A percentile compares a stretch with the other conserved stretches of the same genome.
phyloP scores from a whole-genome alignment of 2,113 vertebrate species.

The Ginglymostoma cirratum region DNA sequence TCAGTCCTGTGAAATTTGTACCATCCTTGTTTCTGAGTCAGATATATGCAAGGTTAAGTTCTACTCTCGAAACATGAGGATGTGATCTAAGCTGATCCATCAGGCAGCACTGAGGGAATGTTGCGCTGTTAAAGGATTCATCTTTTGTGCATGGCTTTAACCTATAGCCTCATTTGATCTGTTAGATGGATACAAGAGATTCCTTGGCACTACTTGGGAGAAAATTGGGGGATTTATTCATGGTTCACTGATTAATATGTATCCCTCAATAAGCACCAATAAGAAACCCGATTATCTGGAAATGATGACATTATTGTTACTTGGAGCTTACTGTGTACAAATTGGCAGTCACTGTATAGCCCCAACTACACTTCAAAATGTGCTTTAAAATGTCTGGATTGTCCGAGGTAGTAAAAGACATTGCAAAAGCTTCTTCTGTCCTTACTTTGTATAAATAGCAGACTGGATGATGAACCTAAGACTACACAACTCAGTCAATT shows the following conservation, averaged over 20 bases:
- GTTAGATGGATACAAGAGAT: neutral
- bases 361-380: neutral
- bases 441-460: neutral
- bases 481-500: neutral
- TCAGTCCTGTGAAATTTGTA: neutral
- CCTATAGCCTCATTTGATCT: neutral
- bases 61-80: neutral
- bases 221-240: neutral
- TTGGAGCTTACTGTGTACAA: neutral
- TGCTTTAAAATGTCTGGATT: neutral
- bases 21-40: neutral
- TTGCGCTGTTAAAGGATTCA: accelerated
- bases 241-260: neutral
- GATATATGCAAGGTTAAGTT: neutral
- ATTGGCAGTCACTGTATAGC: neutral
- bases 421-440: neutral
- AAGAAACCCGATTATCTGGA: neutral
- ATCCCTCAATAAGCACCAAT: neutral
- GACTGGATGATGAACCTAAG: neutral
- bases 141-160: neutral
- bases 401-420: neutral
- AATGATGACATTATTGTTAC: neutral
- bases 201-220: neutral
- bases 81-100: neutral
- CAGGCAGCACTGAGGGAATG: neutral